These are phyloP conservation scores for Chrysomela aeneicollis DNA, from an alignment of 2,888 invertebrate species.

Conservation along the genomic window DNA sequence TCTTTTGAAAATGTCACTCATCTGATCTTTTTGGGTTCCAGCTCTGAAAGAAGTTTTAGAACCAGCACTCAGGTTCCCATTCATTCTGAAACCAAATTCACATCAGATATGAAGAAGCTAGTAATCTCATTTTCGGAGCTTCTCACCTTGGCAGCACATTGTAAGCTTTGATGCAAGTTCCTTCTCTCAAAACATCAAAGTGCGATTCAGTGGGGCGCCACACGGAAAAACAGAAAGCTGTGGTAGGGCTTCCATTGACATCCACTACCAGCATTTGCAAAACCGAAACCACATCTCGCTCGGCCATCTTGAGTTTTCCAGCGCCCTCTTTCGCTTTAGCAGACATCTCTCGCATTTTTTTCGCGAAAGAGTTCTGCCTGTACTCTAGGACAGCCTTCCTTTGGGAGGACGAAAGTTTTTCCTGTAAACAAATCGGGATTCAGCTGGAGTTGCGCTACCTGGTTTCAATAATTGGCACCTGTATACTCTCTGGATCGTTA, in stretches of 20 bases:
- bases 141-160: slow-evolving; percentile 65
- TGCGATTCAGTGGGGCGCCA: slow-evolving; percentile 76
- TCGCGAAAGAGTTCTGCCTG: slow-evolving; percentile 54
- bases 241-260: slow-evolving; percentile 47
- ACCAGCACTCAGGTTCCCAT: slow-evolving; percentile 49
- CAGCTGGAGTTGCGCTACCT: no score
- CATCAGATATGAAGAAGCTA: no score
- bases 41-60: slow-evolving; percentile 48
- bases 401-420: slow-evolving; percentile 62
- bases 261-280: slow-evolving; percentile 62
- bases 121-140: no score
- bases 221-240: slow-evolving; percentile 67
- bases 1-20: slow-evolving; percentile 47
- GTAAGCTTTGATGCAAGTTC: slow-evolving; percentile 66
- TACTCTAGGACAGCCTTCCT: slow-evolving; percentile 59
- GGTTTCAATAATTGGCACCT: slow-evolving; percentile 51
- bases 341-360: slow-evolving; percentile 50
- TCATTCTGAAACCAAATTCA: slow-evolving; percentile 50
- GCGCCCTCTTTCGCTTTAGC: slow-evolving; percentile 43
- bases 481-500: slow-evolving; percentile 63
- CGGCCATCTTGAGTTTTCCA: slow-evolving; percentile 40
- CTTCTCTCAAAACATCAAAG: slow-evolving; percentile 69
- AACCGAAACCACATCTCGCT: slow-evolving; percentile 60
- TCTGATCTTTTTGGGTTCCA: slow-evolving; percentile 2
- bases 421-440: slow-evolving; percentile 54